Base-by-base conservation (phyloP, 2,113 vertebrate genomes). In the Tichodroma muraria region DNA sequence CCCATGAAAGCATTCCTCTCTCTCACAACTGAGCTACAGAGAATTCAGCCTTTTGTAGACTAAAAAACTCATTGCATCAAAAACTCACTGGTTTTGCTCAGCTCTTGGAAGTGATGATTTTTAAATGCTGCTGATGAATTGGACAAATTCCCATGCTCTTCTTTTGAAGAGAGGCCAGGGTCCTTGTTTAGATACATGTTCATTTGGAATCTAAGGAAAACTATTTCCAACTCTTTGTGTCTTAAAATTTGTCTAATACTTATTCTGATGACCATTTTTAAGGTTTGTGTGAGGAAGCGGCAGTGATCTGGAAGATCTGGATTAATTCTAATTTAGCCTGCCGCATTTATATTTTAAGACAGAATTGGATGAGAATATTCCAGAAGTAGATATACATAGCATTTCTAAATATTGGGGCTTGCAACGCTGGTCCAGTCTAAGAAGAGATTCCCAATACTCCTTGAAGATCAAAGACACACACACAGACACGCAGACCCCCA, bases 401-500 rank as follows among this genome's bases (percentile, higher is more conserved):
- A 0, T 65, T 83, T 33, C 50, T 84, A 69, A 61, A 50, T 56
- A 56, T 2, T 3, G 2, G 66, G 21, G 27, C 27, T 80, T 72
- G 30, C 33, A 72, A 6, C 0, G 0, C 16, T 59, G 28, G 10
- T 86, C 25, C 28, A 23, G 31, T 44, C 17, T 35, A 10, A 72
- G 33, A 40, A 63, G 18, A 72, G 44, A 33, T 72, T 94, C 33
- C 37, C 27, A 56, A 2, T 35, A 13, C 3, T 53, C 14, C 10
- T 22, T 87, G 54, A 56, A 33, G 44, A 71, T 2, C 35, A 24
- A 76, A 35, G 21, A 12, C 1, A 0, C 11, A 3, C 1, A 3
- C 16, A 6, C 12, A 61, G 45, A 13, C 15, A 13, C 44, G 50
- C 6, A 31, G 8, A 44, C 6, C 13, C 5, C 33, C 23, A 23